phyloP scores from a whole-genome alignment of 2,113 vertebrate genomes.

The Nannospalax galili region DNA sequence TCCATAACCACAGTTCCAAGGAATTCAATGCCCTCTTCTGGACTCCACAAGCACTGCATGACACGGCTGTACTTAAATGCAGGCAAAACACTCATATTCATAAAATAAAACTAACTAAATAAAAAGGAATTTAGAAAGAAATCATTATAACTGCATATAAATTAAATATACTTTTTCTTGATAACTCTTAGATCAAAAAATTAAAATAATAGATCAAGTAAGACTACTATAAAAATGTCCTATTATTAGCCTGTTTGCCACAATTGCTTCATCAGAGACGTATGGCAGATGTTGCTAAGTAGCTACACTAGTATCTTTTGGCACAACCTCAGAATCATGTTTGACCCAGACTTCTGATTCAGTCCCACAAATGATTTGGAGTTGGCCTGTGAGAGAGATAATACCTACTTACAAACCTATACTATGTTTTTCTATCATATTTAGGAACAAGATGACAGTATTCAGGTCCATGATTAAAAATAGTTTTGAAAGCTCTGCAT shows the following conservation, averaged over 20 bases:
- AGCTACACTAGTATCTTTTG: background rate
- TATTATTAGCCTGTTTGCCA: background rate
- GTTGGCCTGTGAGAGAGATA: background rate
- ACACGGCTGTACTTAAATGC: no score
- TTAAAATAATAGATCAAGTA: background rate
- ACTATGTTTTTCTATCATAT: background rate
- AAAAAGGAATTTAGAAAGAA: background rate
- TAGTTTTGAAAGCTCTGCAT: background rate
- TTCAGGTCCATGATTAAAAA: background rate
- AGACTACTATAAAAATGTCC: background rate
- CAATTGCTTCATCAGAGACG: background rate
- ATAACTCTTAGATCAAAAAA: constrained; percentile 17
- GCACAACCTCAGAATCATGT: background rate
- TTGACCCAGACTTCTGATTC: background rate
- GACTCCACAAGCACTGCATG: no score
- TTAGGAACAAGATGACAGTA: background rate
- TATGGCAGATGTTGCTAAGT: background rate
- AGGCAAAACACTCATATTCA: no score
- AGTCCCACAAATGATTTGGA: background rate
- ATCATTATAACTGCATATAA: background rate
- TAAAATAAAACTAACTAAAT: no score
- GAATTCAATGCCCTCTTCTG: no score
- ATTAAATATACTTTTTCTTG: constrained; percentile 22
- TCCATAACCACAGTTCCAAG: no score
- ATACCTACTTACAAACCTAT: background rate